Percentiles rank a stretch among this genome's conserved stretches.
phyloP scores from a whole-genome alignment of 2,888 invertebrate genomes.

The Lasioglossum calceatum region DNA sequence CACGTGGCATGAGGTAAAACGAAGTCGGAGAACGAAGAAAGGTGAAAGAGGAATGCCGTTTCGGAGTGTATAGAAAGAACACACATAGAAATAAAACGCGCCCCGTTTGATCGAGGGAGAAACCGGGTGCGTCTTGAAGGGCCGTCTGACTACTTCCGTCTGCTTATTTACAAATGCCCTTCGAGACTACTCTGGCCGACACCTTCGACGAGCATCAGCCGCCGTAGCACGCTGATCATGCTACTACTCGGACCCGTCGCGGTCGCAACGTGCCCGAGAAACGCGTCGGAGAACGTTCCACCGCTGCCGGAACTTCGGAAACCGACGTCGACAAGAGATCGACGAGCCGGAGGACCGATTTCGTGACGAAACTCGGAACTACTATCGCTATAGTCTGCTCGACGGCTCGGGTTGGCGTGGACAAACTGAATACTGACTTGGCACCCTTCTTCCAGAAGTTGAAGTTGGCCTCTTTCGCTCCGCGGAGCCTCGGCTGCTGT shows the following conservation, averaged over 20 bases:
- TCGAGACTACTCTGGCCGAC: slow-evolving; percentile 57
- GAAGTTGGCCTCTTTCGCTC: background rate
- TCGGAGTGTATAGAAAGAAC: slow-evolving; percentile 33
- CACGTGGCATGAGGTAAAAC: slow-evolving; percentile 60
- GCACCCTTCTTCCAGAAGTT: background rate
- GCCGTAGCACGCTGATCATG: slow-evolving; percentile 21
- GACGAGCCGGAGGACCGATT: background rate
- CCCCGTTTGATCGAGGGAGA: slow-evolving; percentile 44
- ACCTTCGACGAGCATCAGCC: slow-evolving; percentile 36
- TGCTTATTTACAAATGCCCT: slow-evolving; percentile 71
- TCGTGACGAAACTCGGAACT: slow-evolving; percentile 1
- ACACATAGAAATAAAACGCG: slow-evolving; percentile 56
- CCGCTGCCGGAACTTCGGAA: slow-evolving; percentile 13
- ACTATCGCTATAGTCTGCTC: background rate
- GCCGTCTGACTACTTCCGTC: slow-evolving; percentile 65
- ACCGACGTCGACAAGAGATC: background rate
- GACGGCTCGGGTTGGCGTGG: background rate
- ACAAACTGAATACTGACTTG: background rate
- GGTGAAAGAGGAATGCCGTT: slow-evolving; percentile 40
- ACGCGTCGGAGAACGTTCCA: slow-evolving; percentile 38
- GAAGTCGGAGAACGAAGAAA: slow-evolving; percentile 36
- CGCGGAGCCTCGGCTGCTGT: fast-evolving
- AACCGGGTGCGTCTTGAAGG: slow-evolving; percentile 59
- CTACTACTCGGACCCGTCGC: slow-evolving; percentile 25
- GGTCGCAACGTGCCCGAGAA: slow-evolving; percentile 43